Percentiles rank a stretch among this genome's conserved stretches.
phyloP scores from a whole-genome alignment of 2,113 vertebrate genomes.

The Coturnix japonica region DNA sequence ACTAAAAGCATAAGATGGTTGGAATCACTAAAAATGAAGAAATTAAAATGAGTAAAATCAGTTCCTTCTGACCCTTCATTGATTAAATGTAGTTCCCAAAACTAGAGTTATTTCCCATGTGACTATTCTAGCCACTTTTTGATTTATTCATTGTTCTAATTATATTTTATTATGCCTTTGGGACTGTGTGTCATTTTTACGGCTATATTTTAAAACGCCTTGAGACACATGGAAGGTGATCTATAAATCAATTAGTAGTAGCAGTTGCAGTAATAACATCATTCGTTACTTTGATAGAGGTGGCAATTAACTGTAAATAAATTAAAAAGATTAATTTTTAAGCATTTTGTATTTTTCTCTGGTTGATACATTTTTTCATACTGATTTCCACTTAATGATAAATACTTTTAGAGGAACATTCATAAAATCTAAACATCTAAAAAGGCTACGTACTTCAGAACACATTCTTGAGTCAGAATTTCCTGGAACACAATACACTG shows the following conservation, averaged over 20 bases:
- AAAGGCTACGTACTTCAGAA: background rate
- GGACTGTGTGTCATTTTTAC: slow-evolving; percentile 23
- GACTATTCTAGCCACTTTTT: background rate
- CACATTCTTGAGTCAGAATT: slow-evolving; percentile 10
- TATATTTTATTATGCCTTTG: slow-evolving; percentile 16
- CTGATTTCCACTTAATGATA: background rate
- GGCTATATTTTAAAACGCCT: slow-evolving; percentile 19
- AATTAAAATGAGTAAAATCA: background rate
- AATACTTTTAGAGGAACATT: background rate
- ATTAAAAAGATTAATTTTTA: background rate
- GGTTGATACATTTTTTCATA: background rate
- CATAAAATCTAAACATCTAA: background rate
- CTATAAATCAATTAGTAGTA: background rate
- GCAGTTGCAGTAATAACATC: background rate
- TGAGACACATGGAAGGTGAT: background rate
- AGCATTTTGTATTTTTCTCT: background rate
- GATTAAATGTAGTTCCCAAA: background rate
- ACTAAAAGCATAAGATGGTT: background rate
- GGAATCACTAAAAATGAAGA: background rate
- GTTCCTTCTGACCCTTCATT: background rate
- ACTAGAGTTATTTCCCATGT: background rate
- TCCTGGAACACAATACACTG: slow-evolving; percentile 26
- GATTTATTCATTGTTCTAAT: background rate
- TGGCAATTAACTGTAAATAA: background rate
- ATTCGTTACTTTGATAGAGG: background rate